Conservation (phyloP, 2,797 vertebrate species). For the Leptatherina wallacei region DNA sequence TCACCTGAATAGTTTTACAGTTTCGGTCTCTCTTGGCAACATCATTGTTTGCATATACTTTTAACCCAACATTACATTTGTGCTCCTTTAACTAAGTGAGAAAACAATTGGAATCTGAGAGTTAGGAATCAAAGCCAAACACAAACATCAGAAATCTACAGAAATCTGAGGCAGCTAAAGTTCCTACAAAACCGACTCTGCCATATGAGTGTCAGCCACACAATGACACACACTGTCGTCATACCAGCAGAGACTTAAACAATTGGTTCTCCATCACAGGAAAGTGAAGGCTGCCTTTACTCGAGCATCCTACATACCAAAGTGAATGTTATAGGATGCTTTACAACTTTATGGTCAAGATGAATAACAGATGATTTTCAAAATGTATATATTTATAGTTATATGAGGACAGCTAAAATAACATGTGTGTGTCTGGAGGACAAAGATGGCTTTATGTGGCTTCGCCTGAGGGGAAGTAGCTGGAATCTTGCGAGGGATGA, state of each 20-base stretch:
- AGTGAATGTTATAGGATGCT: slow-evolving; percentile 46
- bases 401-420: slow-evolving; percentile 76
- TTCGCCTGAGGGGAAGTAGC: slow-evolving; percentile 59
- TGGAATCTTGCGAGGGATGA: slow-evolving; percentile 59
- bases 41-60: slow-evolving; percentile 2
- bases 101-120: slow-evolving; percentile 26
- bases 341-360: slow-evolving; percentile 52
- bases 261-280: slow-evolving; percentile 10
- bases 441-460: slow-evolving; percentile 77
- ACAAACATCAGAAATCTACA: slow-evolving; percentile 9
- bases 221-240: slow-evolving; percentile 9
- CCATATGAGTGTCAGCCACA: neutral
- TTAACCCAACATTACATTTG: slow-evolving; percentile 8
- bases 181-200: slow-evolving; percentile 10
- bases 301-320: slow-evolving; percentile 32
- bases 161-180: slow-evolving; percentile 12
- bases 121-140: slow-evolving; percentile 15
- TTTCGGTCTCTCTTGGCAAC: slow-evolving; percentile 33
- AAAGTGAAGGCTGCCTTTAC: slow-evolving; percentile 38
- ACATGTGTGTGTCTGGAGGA: slow-evolving; percentile 64
- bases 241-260: slow-evolving; percentile 13
- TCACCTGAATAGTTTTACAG: slow-evolving; percentile 32
- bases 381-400: slow-evolving; percentile 69
- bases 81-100: slow-evolving; percentile 12
- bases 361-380: slow-evolving; percentile 64